phyloP scores from a whole-genome alignment of 1,140 invertebrate species.

The Drosophila funebris region DNA sequence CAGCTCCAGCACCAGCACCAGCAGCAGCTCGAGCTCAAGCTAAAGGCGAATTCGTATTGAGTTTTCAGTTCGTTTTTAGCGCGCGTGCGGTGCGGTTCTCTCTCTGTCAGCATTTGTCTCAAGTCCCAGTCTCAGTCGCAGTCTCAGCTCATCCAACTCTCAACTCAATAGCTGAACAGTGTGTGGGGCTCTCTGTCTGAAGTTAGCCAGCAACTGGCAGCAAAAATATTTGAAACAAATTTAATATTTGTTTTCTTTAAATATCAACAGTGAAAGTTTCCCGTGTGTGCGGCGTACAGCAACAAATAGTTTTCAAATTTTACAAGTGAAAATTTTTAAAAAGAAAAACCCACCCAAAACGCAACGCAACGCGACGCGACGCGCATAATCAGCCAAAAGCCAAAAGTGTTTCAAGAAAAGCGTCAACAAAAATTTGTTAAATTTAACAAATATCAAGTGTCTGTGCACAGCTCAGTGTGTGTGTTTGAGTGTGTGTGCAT shows the following conservation, averaged over 20 bases:
- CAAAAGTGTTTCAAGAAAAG: slow-evolving; percentile 11
- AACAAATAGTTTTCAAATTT: slow-evolving; percentile 55
- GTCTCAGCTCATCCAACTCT: slow-evolving; percentile 15
- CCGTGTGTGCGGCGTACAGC: slow-evolving; percentile 16
- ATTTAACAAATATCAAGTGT: slow-evolving; percentile 54
- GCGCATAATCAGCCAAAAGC: slow-evolving; percentile 48
- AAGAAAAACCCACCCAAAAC: slow-evolving; percentile 40
- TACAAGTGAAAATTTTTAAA: slow-evolving; percentile 73
- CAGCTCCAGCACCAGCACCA: slow-evolving; percentile 31
- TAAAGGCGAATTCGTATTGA: slow-evolving; percentile 39
- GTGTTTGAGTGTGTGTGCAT: slow-evolving; percentile 40
- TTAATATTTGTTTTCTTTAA: slow-evolving; percentile 29
- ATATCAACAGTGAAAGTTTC: slow-evolving; percentile 73
- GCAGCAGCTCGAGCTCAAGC: slow-evolving; percentile 32
- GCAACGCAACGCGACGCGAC: slow-evolving; percentile 50
- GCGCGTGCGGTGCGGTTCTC: slow-evolving; percentile 82
- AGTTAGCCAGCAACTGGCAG: slow-evolving; percentile 21
- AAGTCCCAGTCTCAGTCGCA: slow-evolving; percentile 11
- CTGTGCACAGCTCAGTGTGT: slow-evolving; percentile 42
- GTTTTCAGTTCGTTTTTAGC: slow-evolving; percentile 81
- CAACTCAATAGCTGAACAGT: slow-evolving; percentile 28
- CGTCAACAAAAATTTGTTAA: slow-evolving; percentile 61
- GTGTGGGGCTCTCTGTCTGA: slow-evolving; percentile 20
- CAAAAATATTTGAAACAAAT: slow-evolving; percentile 10
- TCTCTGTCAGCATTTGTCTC: slow-evolving; percentile 30